Conservation (phyloP, 2,113 vertebrate genomes). For the Malurus elegans region DNA sequence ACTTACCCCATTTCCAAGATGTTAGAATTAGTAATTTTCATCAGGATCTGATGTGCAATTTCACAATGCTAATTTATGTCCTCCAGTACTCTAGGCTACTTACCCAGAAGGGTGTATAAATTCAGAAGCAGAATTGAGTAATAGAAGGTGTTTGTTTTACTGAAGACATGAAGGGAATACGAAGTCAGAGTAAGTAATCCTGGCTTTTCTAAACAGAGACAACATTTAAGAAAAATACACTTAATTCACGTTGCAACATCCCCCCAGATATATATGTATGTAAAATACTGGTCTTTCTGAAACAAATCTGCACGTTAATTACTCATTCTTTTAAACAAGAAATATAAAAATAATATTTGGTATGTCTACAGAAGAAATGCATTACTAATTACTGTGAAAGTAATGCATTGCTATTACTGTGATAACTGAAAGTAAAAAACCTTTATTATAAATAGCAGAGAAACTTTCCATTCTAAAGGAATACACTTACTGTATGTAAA, state of each 20-base stretch:
- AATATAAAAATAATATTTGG: background rate
- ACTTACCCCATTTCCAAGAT: background rate
- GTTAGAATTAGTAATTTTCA: background rate
- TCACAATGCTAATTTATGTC: background rate
- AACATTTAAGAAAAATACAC: slow-evolving; percentile 12
- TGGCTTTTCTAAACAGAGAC: slow-evolving; percentile 66
- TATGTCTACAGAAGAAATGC: background rate
- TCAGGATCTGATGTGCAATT: background rate
- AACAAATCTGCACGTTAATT: background rate
- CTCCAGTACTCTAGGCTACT: slow-evolving; percentile 45
- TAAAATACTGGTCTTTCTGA: background rate
- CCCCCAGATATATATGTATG: background rate
- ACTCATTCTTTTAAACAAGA: background rate
- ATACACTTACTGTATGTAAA: background rate
- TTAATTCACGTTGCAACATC: background rate
- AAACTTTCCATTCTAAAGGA: background rate
- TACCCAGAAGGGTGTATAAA: slow-evolving; percentile 89
- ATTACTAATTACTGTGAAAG: background rate
- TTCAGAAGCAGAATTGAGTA: slow-evolving; percentile 88
- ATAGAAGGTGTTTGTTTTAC: slow-evolving; percentile 84
- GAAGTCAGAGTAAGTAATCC: slow-evolving; percentile 72
- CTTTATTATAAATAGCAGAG: background rate
- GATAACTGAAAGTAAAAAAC: background rate
- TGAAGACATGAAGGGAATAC: slow-evolving; percentile 85
- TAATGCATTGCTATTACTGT: background rate